phyloP scores from a whole-genome alignment of 2,113 vertebrate species.

The Trematomus loennbergii region DNA sequence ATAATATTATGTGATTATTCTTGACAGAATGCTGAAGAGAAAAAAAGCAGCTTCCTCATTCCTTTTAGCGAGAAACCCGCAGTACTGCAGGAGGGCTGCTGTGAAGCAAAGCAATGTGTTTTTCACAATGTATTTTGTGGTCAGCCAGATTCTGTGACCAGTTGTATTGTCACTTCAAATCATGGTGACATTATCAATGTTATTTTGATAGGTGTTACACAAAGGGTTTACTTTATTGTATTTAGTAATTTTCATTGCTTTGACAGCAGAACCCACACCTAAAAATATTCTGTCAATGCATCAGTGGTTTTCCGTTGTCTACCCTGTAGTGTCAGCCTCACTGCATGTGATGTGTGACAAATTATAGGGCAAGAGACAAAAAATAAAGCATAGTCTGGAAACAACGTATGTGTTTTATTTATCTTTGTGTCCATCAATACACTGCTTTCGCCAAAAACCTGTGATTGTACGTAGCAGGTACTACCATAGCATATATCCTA shows the following conservation, averaged over 20 bases:
- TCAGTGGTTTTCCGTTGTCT: not conserved
- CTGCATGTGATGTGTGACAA: not conserved
- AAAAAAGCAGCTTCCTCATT: constrained; percentile 3
- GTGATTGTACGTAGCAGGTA: not conserved
- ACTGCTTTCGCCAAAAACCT: not conserved
- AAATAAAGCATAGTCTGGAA: not conserved
- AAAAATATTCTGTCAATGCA: not conserved
- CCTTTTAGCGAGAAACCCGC: not conserved
- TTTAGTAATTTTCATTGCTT: not conserved
- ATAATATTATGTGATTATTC: not conserved
- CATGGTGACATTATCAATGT: not conserved
- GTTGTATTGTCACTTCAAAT: not conserved
- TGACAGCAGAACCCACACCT: not conserved
- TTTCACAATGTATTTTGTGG: not conserved
- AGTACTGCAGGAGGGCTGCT: not conserved
- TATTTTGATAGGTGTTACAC: not conserved
- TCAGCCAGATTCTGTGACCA: not conserved
- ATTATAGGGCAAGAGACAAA: not conserved
- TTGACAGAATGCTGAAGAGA: not conserved
- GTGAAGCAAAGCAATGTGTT: not conserved
- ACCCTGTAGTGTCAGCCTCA: not conserved
- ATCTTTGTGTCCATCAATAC: not conserved
- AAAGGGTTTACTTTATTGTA: not conserved
- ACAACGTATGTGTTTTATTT: not conserved
- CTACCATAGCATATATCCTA: not conserved